phyloP scores from a whole-genome alignment of 2,113 vertebrate genomes.

The Microtus montanus region DNA sequence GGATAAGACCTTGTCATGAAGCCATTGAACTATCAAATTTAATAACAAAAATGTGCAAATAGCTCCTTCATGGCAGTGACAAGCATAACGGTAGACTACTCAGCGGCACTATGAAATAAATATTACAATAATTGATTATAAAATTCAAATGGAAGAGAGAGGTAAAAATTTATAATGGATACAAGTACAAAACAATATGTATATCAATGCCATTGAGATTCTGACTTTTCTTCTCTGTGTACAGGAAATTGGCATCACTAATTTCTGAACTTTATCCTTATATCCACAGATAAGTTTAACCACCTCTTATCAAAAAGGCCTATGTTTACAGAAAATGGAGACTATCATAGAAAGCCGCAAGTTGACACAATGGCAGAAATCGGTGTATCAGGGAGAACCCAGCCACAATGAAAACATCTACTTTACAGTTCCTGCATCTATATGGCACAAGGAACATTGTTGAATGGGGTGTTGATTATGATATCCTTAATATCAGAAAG shows the following conservation, averaged over 20 bases:
- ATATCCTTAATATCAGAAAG: background rate
- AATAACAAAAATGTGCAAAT: constrained; percentile 19
- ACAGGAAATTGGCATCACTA: background rate
- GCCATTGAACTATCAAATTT: background rate
- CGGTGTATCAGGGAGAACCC: background rate
- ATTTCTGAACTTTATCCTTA: background rate
- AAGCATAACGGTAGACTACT: background rate
- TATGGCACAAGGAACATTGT: background rate
- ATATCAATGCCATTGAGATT: background rate
- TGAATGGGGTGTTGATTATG: background rate
- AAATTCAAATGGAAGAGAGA: background rate
- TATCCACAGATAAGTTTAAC: background rate
- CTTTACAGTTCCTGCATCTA: background rate
- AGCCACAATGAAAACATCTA: background rate
- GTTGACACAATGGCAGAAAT: background rate
- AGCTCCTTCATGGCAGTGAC: background rate
- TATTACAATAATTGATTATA: background rate
- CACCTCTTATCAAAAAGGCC: background rate
- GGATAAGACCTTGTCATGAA: background rate
- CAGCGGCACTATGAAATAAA: background rate
- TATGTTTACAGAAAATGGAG: background rate
- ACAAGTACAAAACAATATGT: background rate
- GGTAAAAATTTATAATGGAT: background rate
- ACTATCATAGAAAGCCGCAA: background rate
- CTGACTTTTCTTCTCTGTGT: background rate